phyloP scores from a whole-genome alignment of 2,113 vertebrate species.

The Leptocoma aspasia region DNA sequence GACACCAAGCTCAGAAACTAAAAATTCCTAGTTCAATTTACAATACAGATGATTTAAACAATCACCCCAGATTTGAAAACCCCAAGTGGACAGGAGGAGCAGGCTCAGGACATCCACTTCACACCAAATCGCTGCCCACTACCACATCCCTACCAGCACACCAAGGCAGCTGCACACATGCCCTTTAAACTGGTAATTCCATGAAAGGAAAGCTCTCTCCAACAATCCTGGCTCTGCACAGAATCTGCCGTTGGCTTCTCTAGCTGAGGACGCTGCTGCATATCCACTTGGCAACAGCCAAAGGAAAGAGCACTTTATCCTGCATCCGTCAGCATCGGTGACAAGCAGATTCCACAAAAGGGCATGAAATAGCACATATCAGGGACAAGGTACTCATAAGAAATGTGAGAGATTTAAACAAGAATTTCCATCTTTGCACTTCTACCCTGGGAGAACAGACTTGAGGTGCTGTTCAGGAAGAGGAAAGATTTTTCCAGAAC shows the following conservation, averaged over 20 bases:
- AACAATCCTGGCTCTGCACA: background rate
- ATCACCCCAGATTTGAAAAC: background rate
- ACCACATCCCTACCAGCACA: background rate
- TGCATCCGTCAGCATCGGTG: slow-evolving; percentile 32
- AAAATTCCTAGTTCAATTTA: background rate
- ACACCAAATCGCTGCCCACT: background rate
- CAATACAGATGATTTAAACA: background rate
- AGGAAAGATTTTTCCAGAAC: background rate
- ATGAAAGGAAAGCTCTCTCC: background rate
- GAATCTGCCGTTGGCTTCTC: background rate
- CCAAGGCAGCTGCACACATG: fast-evolving
- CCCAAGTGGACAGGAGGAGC: background rate
- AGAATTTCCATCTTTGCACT: background rate
- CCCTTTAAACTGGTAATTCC: background rate
- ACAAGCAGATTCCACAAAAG: slow-evolving; percentile 57
- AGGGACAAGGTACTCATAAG: background rate
- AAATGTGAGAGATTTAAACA: slow-evolving; percentile 12
- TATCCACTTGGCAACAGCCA: slow-evolving; percentile 46
- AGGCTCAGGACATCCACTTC: background rate
- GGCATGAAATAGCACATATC: slow-evolving; percentile 26
- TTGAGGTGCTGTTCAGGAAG: background rate
- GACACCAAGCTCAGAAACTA: background rate
- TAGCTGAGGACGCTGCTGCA: background rate
- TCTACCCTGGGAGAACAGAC: background rate
- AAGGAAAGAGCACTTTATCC: slow-evolving; percentile 58